phyloP scores from a whole-genome alignment of 2,888 invertebrate genomes.

The Yponomeuta malinellus region DNA sequence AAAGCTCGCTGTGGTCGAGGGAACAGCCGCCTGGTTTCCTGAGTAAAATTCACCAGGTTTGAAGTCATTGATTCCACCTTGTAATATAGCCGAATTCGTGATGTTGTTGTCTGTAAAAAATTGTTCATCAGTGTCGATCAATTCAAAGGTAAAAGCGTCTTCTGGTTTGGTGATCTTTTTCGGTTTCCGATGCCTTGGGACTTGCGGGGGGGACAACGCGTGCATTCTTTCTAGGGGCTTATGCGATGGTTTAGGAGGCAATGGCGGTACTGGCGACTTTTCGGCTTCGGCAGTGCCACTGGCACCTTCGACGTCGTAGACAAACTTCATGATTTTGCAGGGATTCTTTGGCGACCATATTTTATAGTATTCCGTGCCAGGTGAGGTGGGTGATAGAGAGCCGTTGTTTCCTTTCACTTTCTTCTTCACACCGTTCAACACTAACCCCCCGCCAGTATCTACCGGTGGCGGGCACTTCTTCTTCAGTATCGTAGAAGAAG shows the following conservation, averaged over 20 bases:
- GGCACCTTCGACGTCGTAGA: slow-evolving; percentile 69
- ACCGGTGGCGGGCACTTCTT: slow-evolving; percentile 76
- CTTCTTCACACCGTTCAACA: slow-evolving; percentile 78
- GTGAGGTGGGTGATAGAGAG: slow-evolving; percentile 73
- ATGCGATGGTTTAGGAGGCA: slow-evolving; percentile 80
- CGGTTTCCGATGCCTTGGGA: slow-evolving; percentile 81
- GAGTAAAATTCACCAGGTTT: slow-evolving; percentile 71
- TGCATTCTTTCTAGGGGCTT: slow-evolving; percentile 79
- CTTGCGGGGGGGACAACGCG: slow-evolving; percentile 79
- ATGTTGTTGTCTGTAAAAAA: slow-evolving; percentile 70
- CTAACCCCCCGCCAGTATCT: slow-evolving; percentile 65
- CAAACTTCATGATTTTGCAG: slow-evolving; percentile 74
- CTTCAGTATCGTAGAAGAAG: slow-evolving; percentile 55
- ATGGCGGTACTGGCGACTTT: slow-evolving; percentile 81
- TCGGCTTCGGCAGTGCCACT: slow-evolving; percentile 68
- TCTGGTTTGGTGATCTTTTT: slow-evolving; percentile 79
- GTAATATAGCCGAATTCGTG: slow-evolving; percentile 57
- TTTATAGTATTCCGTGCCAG: slow-evolving; percentile 80
- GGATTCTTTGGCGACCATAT: slow-evolving; percentile 81
- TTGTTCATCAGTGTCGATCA: slow-evolving; percentile 88
- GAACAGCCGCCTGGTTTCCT: slow-evolving; percentile 52
- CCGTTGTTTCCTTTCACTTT: slow-evolving; percentile 75
- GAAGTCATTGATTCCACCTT: slow-evolving; percentile 59
- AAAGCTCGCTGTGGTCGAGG: slow-evolving; percentile 54
- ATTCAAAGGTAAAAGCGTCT: slow-evolving; percentile 89